Evolutionary conservation across 2,888 invertebrate species (phyloP).

Genomic region (Acleris holmiana): DNA sequence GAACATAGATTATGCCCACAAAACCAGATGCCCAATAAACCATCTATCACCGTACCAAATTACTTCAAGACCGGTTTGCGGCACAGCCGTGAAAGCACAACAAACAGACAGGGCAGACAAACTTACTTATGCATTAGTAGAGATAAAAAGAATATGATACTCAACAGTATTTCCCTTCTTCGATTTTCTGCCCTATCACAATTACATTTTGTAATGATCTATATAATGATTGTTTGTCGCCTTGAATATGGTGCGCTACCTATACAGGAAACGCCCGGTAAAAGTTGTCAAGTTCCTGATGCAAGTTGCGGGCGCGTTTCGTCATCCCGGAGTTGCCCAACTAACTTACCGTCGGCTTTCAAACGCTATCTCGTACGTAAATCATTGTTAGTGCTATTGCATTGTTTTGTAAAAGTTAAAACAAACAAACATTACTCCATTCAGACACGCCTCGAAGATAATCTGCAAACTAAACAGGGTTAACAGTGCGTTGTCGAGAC

Average conservation of each 20-base stretch:
- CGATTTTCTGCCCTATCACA: not conserved
- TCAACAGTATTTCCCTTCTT: not conserved
- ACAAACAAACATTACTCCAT: slow-evolving; percentile 4
- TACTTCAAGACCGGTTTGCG: too few relatives aligned
- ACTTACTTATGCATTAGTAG: too few relatives aligned
- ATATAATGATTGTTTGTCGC: slow-evolving; percentile 1
- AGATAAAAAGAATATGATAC: too few relatives aligned
- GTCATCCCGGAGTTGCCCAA: slow-evolving; percentile 39
- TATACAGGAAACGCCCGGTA: slow-evolving; percentile 36
- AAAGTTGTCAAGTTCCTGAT: slow-evolving; percentile 42
- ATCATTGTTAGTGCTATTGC: slow-evolving; percentile 26
- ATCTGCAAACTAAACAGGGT: slow-evolving; percentile 6
- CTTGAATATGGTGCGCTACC: slow-evolving; percentile 25
- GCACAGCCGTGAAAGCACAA: too few relatives aligned
- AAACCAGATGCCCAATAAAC: too few relatives aligned
- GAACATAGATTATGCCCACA: too few relatives aligned
- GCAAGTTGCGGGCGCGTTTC: slow-evolving; percentile 42
- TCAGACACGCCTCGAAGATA: slow-evolving; percentile 12
- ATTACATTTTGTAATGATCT: not conserved
- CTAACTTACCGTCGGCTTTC: slow-evolving; percentile 16
- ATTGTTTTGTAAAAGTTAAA: slow-evolving; percentile 28
- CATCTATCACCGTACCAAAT: too few relatives aligned
- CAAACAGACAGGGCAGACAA: not conserved
- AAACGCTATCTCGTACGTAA: slow-evolving; percentile 28
- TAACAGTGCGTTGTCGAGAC: too few relatives aligned